These are phyloP conservation scores for Lasioglossum figueresi DNA, from an alignment of 2,888 invertebrate genomes.

Conservation along the genomic window DNA sequence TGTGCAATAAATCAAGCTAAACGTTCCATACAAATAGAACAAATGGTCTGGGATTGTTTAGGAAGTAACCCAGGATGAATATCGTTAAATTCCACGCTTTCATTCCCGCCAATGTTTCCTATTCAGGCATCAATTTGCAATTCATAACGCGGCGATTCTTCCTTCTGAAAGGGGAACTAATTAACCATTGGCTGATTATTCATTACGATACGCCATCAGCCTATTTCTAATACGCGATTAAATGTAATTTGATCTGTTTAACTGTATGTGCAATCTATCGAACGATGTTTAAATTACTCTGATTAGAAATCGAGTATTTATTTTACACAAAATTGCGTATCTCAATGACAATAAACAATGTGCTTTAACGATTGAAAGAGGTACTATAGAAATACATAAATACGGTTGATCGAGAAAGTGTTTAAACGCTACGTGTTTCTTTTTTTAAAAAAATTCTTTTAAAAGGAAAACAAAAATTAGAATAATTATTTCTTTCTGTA, in stretches of 20 bases:
- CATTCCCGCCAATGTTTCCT: slow-evolving; percentile 5
- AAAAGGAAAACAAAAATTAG: neutral
- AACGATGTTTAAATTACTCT: neutral
- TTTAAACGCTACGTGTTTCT: too few relatives aligned
- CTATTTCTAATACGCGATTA: slow-evolving; percentile 8
- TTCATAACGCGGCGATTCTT: slow-evolving; percentile 9
- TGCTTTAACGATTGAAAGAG: neutral
- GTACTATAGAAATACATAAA: too few relatives aligned
- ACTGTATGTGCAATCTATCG: neutral
- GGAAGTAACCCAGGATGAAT: slow-evolving; percentile 7
- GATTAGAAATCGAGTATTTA: neutral
- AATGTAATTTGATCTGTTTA: neutral
- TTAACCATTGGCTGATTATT: slow-evolving; percentile 22
- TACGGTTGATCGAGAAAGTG: too few relatives aligned
- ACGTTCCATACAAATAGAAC: neutral
- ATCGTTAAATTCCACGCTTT: slow-evolving; percentile 25
- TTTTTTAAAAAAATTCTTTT: neutral
- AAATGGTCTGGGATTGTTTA: slow-evolving; percentile 5
- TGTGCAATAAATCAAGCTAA: neutral
- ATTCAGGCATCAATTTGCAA: slow-evolving; percentile 12
- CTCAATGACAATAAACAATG: neutral
- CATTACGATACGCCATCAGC: neutral
- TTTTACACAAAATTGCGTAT: neutral
- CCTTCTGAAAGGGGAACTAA: slow-evolving; percentile 19
- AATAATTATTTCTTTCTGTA: neutral